phyloP scores from a whole-genome alignment of 2,888 invertebrate species.

The Helobdella robusta region DNA sequence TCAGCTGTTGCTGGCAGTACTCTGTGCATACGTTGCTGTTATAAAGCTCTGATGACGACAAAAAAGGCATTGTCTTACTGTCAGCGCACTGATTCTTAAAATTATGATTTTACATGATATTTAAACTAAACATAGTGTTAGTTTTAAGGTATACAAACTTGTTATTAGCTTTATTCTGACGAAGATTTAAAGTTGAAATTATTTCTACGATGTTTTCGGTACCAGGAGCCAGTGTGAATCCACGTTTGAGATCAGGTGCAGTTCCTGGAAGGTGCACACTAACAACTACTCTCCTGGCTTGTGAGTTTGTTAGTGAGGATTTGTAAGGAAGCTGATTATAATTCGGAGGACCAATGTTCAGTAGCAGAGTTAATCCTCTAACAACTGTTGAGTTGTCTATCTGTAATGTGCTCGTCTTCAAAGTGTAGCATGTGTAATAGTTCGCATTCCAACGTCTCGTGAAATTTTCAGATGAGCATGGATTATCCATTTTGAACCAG shows the following conservation, averaged over 20 bases:
- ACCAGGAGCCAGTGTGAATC: constrained; percentile 14
- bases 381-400: background rate
- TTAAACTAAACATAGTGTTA: too few species aligned
- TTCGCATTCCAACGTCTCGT: background rate
- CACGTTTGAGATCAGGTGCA: constrained; percentile 10
- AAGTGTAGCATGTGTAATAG: constrained; percentile 4
- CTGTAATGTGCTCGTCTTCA: constrained; percentile 5
- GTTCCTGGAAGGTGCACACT: constrained; percentile 10
- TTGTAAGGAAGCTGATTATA: background rate
- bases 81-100: constrained; percentile 10
- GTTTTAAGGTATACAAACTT: too few species aligned
- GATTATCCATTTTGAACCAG: background rate
- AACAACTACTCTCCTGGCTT: background rate
- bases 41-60: background rate
- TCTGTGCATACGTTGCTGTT: constrained; percentile 1
- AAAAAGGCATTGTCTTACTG: background rate
- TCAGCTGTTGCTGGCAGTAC: background rate
- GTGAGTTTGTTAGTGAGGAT: background rate
- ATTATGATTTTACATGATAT: too few species aligned
- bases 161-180: constrained; percentile 8
- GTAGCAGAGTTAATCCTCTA: constrained; percentile 19
- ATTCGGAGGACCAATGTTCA: constrained; percentile 15
- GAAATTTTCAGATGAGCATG: background rate
- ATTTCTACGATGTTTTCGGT: constrained; percentile 9
- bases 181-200: background rate